Evolutionary conservation across 1,140 invertebrate species (phyloP).

Genomic region (Metopolophium dirhodum): DNA sequence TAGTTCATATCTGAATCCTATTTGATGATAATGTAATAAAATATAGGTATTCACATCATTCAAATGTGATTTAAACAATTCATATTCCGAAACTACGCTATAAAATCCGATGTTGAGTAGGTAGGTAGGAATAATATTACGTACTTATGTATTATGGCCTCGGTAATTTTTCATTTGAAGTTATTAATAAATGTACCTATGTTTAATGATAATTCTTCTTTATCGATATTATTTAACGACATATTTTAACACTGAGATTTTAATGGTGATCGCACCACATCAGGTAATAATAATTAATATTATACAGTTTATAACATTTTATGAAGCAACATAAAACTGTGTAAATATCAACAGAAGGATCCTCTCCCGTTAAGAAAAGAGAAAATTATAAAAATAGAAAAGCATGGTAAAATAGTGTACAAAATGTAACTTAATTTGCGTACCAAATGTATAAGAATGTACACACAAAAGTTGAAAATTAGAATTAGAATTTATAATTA

Average conservation of each 20-base stretch:
- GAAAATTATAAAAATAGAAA: constrained; percentile 8
- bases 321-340: neutral
- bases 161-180: neutral
- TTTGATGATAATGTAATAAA: neutral
- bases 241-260: neutral
- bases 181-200: neutral
- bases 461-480: neutral
- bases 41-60: neutral
- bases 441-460: neutral
- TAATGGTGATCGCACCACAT: neutral
- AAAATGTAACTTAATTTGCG: neutral
- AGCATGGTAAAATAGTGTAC: neutral
- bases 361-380: neutral
- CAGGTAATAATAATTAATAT: neutral
- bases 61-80: neutral
- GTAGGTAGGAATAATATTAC: neutral
- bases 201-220: neutral
- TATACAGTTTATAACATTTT: neutral
- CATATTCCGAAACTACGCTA: neutral
- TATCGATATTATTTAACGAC: neutral
- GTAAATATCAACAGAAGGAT: neutral
- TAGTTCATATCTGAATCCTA: neutral
- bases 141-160: neutral
- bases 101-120: neutral
- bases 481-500: neutral